Percentiles rank a stretch among this genome's conserved stretches.
Evolutionary conservation across 2,113 vertebrate genomes (phyloP).

Genomic region (Micromys minutus): DNA sequence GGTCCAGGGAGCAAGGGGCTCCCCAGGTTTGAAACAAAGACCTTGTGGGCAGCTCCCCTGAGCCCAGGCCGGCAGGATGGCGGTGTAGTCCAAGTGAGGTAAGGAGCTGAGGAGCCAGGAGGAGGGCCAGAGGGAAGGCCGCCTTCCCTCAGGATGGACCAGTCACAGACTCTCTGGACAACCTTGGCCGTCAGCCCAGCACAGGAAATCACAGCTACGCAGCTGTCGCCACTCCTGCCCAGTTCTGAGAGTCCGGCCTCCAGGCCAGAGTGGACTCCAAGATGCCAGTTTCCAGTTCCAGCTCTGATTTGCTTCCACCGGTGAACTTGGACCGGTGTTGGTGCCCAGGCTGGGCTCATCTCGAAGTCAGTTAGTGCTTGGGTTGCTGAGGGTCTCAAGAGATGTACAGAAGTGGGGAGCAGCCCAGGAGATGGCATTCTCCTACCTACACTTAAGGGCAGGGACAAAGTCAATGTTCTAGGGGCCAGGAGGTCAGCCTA

Average conservation of each 20-base stretch:
- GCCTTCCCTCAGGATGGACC: conserved; percentile 20
- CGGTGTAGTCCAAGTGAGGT: conserved; percentile 50
- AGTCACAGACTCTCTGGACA: conserved; percentile 43
- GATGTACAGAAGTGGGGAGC: neutral
- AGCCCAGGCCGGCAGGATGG: neutral
- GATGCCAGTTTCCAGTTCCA: neutral
- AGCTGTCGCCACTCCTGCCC: neutral
- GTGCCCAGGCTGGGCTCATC: neutral
- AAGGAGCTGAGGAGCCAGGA: neutral
- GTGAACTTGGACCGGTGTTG: neutral
- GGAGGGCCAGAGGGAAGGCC: neutral
- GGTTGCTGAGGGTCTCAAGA: neutral
- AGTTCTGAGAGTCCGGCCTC: neutral
- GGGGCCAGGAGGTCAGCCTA: neutral
- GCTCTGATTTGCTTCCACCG: neutral
- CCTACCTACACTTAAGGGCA: neutral
- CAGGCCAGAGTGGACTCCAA: neutral
- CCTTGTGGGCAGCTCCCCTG: conserved; percentile 51
- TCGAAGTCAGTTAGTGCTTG: neutral
- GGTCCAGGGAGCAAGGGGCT: conserved; percentile 69
- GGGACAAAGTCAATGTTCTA: neutral
- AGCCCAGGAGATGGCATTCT: neutral
- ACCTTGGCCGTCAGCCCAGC: conserved; percentile 47
- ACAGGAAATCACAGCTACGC: conserved; percentile 68
- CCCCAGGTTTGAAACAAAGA: conserved; percentile 74